Evolutionary conservation across 2,888 invertebrate species (phyloP), one percentile per base, ranked within the genome.

Genomic region (Rhagophthalmus giganteus): DNA sequence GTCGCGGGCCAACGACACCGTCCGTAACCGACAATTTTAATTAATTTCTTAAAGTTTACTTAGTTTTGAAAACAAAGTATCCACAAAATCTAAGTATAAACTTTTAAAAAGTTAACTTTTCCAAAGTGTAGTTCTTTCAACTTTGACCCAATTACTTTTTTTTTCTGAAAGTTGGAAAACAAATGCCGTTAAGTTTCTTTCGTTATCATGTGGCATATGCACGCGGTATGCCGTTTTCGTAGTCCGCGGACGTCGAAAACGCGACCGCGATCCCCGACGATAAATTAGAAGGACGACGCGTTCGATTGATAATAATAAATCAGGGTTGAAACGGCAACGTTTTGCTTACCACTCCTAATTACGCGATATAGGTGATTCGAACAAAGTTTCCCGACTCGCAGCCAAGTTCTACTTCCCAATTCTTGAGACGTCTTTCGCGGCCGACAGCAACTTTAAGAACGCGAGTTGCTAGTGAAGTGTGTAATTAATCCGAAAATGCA

Each of bases 401-500:
- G 40, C 30, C 44, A 32, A 45, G 39, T 40, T 45, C 38, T 47
- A 54, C 48, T 48, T 54, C 41, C 47, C 44, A 44, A 54, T 54
- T 54, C 53, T 54, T 54, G 47, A 44, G 47, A 39, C 53, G 39
- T 54, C 47, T 54, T 44, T 48, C 44, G 53, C 48, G 53, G 40
- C 53, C 53, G 53, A 53, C 53, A 54, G 47, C 39, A 48, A 54
- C 48, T 54, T 46, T 54, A 54, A 59, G 59, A 63, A 64, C 67
- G 58, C 60, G 67, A 68, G 67, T 68, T 68, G 70, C 71, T 70
- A 72, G 71, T 72, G 73, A 73, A 74, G 74, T 74, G 74, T 74
- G 70, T 74, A 74, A 74, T 74, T 74, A 74, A 74, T 73, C 73
- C 71, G 71, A 74, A 74, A 74, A 74, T 73, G 74, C 73, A 74